phyloP scores from a whole-genome alignment of 2,797 vertebrate genomes.

The Leuciscus waleckii region DNA sequence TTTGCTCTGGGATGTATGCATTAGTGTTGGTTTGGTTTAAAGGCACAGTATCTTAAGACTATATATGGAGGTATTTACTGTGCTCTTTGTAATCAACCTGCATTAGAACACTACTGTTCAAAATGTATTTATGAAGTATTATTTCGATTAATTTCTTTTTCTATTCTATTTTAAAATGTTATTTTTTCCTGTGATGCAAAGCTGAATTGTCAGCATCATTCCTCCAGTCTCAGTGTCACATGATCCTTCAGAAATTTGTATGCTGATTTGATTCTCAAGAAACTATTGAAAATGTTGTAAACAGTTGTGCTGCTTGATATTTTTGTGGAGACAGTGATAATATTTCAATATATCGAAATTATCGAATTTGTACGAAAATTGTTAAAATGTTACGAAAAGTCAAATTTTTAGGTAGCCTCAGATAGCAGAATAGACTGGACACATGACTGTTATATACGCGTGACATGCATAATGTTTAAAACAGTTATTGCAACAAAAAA shows the following conservation, averaged over 20 bases:
- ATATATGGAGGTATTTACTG: background rate
- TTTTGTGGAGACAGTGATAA: background rate
- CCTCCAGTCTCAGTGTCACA: too few relatives aligned
- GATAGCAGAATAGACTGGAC: background rate
- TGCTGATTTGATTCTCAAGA: background rate
- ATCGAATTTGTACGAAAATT: too few relatives aligned
- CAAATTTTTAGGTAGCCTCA: background rate
- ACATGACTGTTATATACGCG: background rate
- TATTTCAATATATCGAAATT: background rate
- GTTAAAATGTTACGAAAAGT: too few relatives aligned
- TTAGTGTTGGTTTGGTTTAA: slow-evolving; percentile 1
- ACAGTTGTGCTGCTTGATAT: background rate
- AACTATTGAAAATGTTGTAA: background rate
- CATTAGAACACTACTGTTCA: background rate
- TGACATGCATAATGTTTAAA: background rate
- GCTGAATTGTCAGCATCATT: too few relatives aligned
- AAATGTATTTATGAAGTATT: background rate
- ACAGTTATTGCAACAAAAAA: background rate
- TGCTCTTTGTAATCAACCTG: background rate
- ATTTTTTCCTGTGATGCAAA: too few relatives aligned
- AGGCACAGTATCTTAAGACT: background rate
- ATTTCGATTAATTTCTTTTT: too few relatives aligned
- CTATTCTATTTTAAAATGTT: background rate
- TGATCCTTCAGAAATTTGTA: background rate
- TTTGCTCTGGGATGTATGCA: slow-evolving; percentile 8